Evolutionary conservation across 1,140 invertebrate species (phyloP).

Genomic region (Drosophila carrolli): DNA sequence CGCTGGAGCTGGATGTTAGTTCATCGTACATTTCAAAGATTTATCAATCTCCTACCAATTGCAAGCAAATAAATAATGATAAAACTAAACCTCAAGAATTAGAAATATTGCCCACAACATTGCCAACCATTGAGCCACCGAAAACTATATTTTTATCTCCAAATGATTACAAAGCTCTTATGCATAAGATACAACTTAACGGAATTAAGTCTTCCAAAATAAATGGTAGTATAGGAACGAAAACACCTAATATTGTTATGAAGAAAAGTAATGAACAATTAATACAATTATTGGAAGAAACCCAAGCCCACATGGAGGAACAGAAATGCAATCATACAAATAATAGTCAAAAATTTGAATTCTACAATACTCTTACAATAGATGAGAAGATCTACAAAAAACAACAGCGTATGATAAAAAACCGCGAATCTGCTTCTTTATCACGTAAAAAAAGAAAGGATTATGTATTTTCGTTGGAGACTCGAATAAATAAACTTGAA

Average conservation of each 20-base stretch:
- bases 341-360: conserved; percentile 26
- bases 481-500: conserved; percentile 88
- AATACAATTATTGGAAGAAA: too few species aligned
- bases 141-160: conserved; percentile 85
- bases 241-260: conserved; percentile 75
- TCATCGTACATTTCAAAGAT: not conserved
- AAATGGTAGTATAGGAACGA: conserved; percentile 41
- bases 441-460: conserved; percentile 97
- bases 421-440: conserved; percentile 94
- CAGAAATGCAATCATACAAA: not conserved
- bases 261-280: conserved; percentile 74
- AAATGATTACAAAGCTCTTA: conserved; percentile 85
- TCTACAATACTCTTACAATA: conserved; percentile 38
- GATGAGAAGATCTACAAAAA: conserved; percentile 89
- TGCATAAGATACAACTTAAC: conserved; percentile 84
- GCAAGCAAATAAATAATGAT: not conserved
- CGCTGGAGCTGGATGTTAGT: too few species aligned
- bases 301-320: not conserved
- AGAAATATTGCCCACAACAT: not conserved
- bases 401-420: conserved; percentile 96
- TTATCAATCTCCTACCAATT: not conserved
- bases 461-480: conserved; percentile 92
- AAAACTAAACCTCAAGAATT: not conserved
- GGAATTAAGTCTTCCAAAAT: conserved; percentile 59
- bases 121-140: conserved; percentile 12